These are phyloP conservation scores for Spilogale gracilis DNA, from an alignment of 2,113 vertebrate genomes.

Conservation along the genomic window DNA sequence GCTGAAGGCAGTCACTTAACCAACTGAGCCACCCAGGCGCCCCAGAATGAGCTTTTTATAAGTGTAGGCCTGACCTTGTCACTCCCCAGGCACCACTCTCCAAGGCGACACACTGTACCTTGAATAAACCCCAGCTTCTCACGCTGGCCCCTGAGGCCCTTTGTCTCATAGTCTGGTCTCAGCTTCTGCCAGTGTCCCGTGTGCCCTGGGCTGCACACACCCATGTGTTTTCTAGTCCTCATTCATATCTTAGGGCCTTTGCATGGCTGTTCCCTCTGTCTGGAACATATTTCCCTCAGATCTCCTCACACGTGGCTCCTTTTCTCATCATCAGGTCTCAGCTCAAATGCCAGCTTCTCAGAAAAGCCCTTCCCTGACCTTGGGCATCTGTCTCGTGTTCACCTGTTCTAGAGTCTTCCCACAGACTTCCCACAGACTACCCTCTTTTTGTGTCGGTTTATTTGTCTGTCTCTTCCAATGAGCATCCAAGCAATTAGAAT, in stretches of 20 bases:
- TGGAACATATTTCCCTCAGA: background rate
- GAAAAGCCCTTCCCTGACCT: background rate
- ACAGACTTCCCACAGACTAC: background rate
- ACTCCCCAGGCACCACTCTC: background rate
- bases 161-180: rapidly evolving
- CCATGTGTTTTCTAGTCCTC: background rate
- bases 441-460: background rate
- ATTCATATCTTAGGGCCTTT: background rate
- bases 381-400: background rate
- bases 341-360: background rate
- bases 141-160: rapidly evolving
- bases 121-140: background rate
- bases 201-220: no score
- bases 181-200: background rate
- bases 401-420: background rate
- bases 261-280: background rate
- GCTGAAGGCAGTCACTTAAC: no score
- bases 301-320: background rate
- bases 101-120: background rate
- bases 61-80: background rate
- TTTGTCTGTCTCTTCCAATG: background rate
- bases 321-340: background rate
- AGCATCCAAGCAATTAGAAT: background rate
- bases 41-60: background rate
- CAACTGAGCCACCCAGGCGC: no score